A percentile compares a stretch with the other conserved stretches of the same genome.
Evolutionary conservation across 2,797 vertebrate genomes (phyloP).

Genomic region (Bucorvus abyssinicus): DNA sequence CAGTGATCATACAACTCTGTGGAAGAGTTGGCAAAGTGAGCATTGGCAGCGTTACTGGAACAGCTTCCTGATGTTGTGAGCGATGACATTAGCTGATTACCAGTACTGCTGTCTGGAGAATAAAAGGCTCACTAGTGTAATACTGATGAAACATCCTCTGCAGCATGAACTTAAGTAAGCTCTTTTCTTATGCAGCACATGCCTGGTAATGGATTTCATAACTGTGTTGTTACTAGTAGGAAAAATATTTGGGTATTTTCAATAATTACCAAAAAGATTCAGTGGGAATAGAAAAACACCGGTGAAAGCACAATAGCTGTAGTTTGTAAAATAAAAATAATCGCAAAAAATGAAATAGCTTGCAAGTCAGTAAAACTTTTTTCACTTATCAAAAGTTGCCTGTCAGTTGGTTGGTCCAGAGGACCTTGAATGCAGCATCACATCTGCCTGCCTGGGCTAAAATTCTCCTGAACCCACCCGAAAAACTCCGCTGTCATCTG

Average conservation of each 20-base stretch:
- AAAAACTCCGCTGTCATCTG: not conserved
- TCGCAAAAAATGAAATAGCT: not conserved
- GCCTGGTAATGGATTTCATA: not conserved
- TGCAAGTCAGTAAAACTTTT: not conserved
- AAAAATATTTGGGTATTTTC: not conserved
- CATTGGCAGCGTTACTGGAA: not conserved
- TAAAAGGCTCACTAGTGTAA: not conserved
- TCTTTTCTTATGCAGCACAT: not conserved
- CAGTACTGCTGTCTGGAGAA: not conserved
- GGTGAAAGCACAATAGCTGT: not conserved
- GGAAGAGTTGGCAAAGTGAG: not conserved
- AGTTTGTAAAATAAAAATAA: not conserved
- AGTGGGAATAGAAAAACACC: not conserved
- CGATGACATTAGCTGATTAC: not conserved
- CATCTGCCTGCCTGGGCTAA: not conserved
- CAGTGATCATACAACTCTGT: not conserved
- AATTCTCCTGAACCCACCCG: not conserved
- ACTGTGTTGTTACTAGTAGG: not conserved
- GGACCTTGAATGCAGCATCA: fast-evolving
- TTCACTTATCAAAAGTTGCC: not conserved
- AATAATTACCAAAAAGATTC: not conserved
- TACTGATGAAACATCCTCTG: not conserved
- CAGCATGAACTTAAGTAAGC: not conserved
- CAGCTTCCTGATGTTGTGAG: not conserved
- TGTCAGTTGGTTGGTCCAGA: not conserved